Conservation (phyloP, 1,140 invertebrate species). For the Heliconius melpomene region DNA sequence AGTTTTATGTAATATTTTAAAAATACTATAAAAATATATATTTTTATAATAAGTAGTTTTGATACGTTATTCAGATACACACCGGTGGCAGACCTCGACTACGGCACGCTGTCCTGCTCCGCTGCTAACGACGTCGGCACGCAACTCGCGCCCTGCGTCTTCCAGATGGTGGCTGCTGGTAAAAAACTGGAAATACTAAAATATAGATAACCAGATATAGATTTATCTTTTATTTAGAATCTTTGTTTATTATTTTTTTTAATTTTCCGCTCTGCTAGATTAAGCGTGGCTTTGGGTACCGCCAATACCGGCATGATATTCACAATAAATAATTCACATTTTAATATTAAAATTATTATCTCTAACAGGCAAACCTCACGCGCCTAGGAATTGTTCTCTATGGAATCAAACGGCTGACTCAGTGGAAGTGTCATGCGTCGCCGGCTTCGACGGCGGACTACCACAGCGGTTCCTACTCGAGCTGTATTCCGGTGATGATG, state of each 20-base stretch:
- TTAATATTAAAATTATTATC: too few relatives aligned
- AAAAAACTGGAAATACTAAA: constrained; percentile 45
- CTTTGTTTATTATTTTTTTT: too few relatives aligned
- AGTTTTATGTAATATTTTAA: too few relatives aligned
- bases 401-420: constrained; percentile 88
- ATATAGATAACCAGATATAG: too few relatives aligned
- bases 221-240: too few relatives aligned
- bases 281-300: too few relatives aligned
- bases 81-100: constrained; percentile 87
- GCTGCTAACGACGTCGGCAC: constrained; percentile 89
- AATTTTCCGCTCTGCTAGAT: too few relatives aligned
- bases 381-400: constrained; percentile 88
- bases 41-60: background rate
- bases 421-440: constrained; percentile 87
- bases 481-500: constrained; percentile 84
- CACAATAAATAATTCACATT: too few relatives aligned
- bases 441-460: constrained; percentile 92
- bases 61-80: constrained; percentile 79
- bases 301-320: too few relatives aligned
- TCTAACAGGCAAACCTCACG: constrained; percentile 85
- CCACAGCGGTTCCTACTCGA: constrained; percentile 91
- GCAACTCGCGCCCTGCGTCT: constrained; percentile 89
- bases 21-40: background rate
- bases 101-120: constrained; percentile 89
- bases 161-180: constrained; percentile 89